phyloP scores from a whole-genome alignment of 2,113 vertebrate species.

The Willisornis vidua region DNA sequence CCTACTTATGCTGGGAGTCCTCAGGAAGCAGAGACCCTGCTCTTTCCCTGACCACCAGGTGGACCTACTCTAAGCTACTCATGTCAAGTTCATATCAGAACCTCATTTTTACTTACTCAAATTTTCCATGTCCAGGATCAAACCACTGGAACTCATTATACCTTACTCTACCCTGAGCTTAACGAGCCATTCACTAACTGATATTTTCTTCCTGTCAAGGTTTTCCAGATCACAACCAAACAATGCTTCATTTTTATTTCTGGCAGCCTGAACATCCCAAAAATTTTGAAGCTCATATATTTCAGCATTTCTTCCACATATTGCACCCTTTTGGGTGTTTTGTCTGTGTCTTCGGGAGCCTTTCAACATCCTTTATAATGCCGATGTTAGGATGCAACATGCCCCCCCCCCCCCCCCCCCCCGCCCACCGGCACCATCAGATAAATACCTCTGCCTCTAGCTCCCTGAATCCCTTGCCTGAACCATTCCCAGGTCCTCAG shows the following conservation, averaged over 20 bases:
- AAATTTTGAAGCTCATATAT: not conserved
- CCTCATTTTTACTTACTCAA: not conserved
- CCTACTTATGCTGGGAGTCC: not conserved
- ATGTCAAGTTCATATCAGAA: not conserved
- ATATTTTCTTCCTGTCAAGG: not conserved
- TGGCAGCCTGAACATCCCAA: not conserved
- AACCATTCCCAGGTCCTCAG: not conserved
- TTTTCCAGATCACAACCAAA: not conserved
- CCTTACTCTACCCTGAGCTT: not conserved
- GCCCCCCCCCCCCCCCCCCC: not conserved
- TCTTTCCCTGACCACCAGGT: not conserved
- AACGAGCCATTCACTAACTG: not conserved
- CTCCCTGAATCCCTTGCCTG: not conserved
- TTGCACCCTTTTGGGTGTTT: rapidly evolving
- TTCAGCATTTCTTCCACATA: not conserved
- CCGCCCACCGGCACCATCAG: no score
- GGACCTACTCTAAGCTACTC: not conserved
- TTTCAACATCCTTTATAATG: not conserved
- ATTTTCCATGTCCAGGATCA: not conserved
- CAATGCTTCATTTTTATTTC: not conserved
- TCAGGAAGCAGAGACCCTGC: not conserved
- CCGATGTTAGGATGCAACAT: not conserved
- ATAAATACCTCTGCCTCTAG: not conserved
- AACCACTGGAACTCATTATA: not conserved
- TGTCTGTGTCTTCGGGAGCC: not conserved